Percentiles rank a stretch among this genome's conserved stretches.
Conservation (phyloP, 1,140 invertebrate species). For the Pseudomyrmex pallidus region DNA sequence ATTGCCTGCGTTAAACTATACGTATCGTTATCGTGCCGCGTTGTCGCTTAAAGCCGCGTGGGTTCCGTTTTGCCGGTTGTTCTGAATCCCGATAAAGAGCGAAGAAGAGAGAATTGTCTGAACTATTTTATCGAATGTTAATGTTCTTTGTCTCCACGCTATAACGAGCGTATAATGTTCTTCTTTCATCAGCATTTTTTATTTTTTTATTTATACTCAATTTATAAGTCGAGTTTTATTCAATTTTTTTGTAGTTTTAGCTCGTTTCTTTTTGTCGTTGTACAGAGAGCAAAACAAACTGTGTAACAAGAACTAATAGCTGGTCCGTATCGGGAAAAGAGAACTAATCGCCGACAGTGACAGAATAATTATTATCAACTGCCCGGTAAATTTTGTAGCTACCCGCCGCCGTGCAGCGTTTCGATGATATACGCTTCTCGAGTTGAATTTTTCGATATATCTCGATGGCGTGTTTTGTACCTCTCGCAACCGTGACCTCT, state of each 20-base stretch:
- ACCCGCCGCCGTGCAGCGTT: constrained; percentile 4
- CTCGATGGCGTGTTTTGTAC: constrained; percentile 70
- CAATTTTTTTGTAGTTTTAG: too few species aligned
- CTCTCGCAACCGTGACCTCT: constrained; percentile 72
- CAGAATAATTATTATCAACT: constrained; percentile 45
- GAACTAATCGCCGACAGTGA: neutral
- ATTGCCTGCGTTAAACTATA: constrained; percentile 59
- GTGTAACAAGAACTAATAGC: constrained; percentile 23
- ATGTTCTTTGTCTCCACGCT: too few species aligned
- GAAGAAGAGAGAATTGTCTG: neutral
- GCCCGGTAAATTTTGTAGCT: constrained; percentile 47
- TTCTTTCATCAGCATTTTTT: too few species aligned
- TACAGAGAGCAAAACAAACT: neutral
- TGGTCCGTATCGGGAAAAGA: neutral
- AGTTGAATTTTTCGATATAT: constrained; percentile 71
- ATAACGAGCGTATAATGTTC: too few species aligned
- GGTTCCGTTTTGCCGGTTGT: constrained; percentile 7
- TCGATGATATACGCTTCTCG: constrained; percentile 12
- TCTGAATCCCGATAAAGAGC: neutral
- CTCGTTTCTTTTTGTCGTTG: too few species aligned
- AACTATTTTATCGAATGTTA: too few species aligned
- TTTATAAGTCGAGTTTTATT: too few species aligned
- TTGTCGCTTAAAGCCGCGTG: constrained; percentile 57
- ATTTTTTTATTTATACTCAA: too few species aligned
- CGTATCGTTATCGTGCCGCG: constrained; percentile 61